These are phyloP conservation scores for Typhlomys cinereus DNA, from an alignment of 2,113 vertebrate species.

Conservation along the genomic window DNA sequence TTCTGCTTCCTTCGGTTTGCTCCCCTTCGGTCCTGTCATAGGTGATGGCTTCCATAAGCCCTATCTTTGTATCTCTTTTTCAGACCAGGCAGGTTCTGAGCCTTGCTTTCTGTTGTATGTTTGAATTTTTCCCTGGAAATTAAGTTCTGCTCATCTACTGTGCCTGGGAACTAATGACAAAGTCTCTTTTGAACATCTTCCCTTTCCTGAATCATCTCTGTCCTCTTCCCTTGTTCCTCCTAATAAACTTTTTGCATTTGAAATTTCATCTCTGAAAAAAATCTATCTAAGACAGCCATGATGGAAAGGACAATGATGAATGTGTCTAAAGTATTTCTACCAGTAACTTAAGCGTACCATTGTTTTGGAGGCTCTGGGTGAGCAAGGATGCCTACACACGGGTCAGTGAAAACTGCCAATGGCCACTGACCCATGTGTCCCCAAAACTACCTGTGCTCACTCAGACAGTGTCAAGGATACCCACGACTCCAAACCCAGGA, in stretches of 20 bases:
- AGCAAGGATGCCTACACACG: neutral
- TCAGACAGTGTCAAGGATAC: neutral
- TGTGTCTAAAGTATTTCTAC: neutral
- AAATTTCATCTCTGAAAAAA: constrained; percentile 15
- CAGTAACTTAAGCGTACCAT: neutral
- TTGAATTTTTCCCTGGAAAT: neutral
- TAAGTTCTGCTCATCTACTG: neutral
- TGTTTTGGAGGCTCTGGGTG: neutral
- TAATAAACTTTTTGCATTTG: neutral
- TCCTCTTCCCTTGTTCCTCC: neutral
- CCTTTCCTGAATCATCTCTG: neutral
- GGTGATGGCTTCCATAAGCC: neutral
- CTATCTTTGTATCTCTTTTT: neutral
- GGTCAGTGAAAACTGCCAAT: neutral
- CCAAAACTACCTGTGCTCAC: neutral
- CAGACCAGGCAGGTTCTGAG: neutral
- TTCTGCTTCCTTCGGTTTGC: neutral
- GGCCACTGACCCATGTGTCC: neutral
- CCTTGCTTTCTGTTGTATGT: neutral
- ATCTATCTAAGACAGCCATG: neutral
- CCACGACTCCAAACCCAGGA: constrained; percentile 5
- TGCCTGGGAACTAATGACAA: neutral
- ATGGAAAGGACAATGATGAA: neutral
- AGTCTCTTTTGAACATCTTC: neutral
- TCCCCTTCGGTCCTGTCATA: neutral